Conservation (phyloP, 2,888 invertebrate species). For the Ecliptopera silaceata region DNA sequence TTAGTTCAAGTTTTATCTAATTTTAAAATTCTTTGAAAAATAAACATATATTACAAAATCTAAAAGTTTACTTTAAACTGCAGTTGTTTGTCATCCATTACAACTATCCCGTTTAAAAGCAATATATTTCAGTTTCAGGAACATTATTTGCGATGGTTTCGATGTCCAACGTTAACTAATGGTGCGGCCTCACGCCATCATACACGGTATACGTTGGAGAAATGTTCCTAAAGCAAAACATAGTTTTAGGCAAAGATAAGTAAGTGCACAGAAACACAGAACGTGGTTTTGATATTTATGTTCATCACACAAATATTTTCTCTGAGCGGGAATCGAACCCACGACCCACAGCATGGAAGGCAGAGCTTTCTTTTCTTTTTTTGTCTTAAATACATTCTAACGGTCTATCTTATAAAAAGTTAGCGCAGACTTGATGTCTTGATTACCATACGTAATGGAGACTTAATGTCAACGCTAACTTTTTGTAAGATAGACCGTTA, state of each 20-base stretch:
- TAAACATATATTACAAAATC: background rate
- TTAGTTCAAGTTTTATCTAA: too few relatives aligned
- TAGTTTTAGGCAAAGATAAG: conserved; percentile 40
- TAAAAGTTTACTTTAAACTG: conserved; percentile 17
- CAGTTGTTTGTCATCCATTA: conserved; percentile 30
- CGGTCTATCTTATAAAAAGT: too few relatives aligned
- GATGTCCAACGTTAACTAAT: conserved; percentile 64
- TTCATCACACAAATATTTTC: too few relatives aligned
- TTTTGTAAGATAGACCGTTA: too few relatives aligned
- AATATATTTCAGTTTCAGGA: conserved; percentile 62
- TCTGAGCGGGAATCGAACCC: too few relatives aligned
- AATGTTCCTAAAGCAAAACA: conserved; percentile 55
- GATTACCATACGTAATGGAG: too few relatives aligned
- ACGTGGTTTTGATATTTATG: background rate
- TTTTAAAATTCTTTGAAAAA: background rate
- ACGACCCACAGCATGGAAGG: too few relatives aligned
- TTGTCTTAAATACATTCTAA: too few relatives aligned
- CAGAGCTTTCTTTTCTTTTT: too few relatives aligned
- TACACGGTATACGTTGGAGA: conserved; percentile 41
- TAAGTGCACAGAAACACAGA: background rate
- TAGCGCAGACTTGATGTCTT: too few relatives aligned
- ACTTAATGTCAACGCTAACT: too few relatives aligned
- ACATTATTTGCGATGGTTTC: conserved; percentile 50
- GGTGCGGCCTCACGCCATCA: conserved; percentile 64
- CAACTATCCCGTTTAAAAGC: conserved; percentile 55